Evolutionary conservation across 37 sponge, comb jelly and placozoan genomes (phyloP), one percentile per base, ranked within the genome.

Genomic region (Diacarnus erythraeanus): DNA sequence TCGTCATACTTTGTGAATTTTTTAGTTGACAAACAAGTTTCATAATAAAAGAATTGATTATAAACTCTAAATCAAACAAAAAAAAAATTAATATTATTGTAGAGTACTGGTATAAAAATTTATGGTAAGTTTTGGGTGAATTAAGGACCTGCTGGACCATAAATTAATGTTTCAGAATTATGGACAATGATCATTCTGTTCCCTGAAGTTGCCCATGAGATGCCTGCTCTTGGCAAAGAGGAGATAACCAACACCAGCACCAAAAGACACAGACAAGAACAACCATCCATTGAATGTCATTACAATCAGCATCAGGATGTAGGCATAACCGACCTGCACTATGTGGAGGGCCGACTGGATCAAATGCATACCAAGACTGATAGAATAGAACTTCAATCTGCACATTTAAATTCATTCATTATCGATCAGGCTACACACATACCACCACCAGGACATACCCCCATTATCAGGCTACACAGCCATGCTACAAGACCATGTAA

Each of bases 271-370:
- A 23, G 92, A 82, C 22, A 97, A 76, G 83, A 90, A 91, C 33
- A 97, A 75, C 97, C 97, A 97, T 5, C 87, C 90, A 71, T 97
- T 97, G 85, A 81, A 94, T 27, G 94, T 94, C 97, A 97, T 97
- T 40, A 76, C 87, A 0, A 89, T 69, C 74, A 97, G 61, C 97
- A 97, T 97, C 39, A 97, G 88, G 22, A 97, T 33, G 80, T 94
- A 97, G 67, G 85, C 94, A 59, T 87, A 38, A 9, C 82, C 88
- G 0, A 94, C 84, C 66, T 91, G 85, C 1, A 97, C 47, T 38
- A 89, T 68, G 37, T 91, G 94, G 29, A 97, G 83, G 3, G 72
- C 17, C n/a, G 80, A 69, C 83, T 87, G 95, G 38, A 88, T 10
- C 40, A 84, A 2, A 44, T 88, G 91, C 71, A 84, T 78, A 1